Evolutionary conservation across 2,113 vertebrate genomes (phyloP), one percentile per base, ranked within the genome.

Genomic region (Galeopterus variegatus): DNA sequence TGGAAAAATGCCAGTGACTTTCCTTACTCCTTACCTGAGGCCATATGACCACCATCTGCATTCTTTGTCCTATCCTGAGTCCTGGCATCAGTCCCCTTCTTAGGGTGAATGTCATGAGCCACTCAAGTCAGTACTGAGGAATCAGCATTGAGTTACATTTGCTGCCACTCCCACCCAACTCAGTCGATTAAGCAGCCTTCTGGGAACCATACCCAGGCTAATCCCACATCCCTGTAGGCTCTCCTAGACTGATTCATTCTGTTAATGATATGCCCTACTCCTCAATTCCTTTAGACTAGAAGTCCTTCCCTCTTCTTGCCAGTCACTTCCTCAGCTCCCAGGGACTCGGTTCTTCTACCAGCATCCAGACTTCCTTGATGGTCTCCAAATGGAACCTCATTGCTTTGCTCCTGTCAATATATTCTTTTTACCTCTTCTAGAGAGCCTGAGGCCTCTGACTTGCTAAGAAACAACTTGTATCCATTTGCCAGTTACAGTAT

Each of bases 381-480:
- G 6, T 94, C 19, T 82, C 54, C 36, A 97, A 91, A 54, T 52
- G 33, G 21, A 50, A 26, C 13, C 31, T 52, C 8, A 72, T 45
- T 84, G 52, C 4, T 70, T 73, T 80, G 28, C 8, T 84, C n/a
- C 28, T 77, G 28, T 45, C 80, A 73, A 9, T 26, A n/a, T 48
- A 14, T 36, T 36, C 18, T 54, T 92, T 81, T 83, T n/a, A 70
- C 19, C 21, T 52, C 21, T 69, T 92, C 65, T 84, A 56, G 41
- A 81, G 28, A 67, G 12, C 23, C n/a, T n/a, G 11, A 81, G 3
- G 19, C 17, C 70, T 56, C 52, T 36, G n/a, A 54, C n/a, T 88
- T 80, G n/a, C 41, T 84, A 52, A 93, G 76, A 93, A 93, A 94
- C 26, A n/a, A 67, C 28, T 48, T 70, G 10, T 62, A 58, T 11